These are phyloP conservation scores for Dendroctonus valens DNA, from an alignment of 1,140 invertebrate genomes.

Conservation along the genomic window DNA sequence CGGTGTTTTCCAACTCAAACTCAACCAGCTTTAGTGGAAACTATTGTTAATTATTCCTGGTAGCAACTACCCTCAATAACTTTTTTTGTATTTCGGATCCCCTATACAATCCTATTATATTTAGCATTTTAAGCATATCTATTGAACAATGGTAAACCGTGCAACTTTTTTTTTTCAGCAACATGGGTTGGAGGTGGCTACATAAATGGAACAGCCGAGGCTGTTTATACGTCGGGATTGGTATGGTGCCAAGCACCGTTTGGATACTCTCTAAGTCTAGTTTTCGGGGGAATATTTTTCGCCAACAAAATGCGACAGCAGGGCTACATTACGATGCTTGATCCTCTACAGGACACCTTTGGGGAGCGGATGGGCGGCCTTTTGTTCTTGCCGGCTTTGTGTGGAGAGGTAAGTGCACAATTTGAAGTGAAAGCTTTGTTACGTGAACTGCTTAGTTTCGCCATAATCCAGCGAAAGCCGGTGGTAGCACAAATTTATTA, in stretches of 20 bases:
- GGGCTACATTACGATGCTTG: slow-evolving; percentile 98
- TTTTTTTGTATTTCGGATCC: no score
- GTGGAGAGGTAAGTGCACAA: slow-evolving; percentile 68
- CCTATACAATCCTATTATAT: no score
- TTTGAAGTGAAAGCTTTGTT: neutral
- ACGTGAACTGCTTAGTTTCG: no score
- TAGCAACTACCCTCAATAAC: no score
- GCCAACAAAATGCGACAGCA: slow-evolving; percentile 96
- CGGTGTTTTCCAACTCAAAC: no score
- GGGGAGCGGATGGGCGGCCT: slow-evolving; percentile 96
- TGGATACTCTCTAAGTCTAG: slow-evolving; percentile 91
- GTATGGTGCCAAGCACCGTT: slow-evolving; percentile 98
- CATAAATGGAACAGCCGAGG: slow-evolving; percentile 97
- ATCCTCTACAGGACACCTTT: slow-evolving; percentile 94
- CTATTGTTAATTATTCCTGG: no score
- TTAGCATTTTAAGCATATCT: neutral
- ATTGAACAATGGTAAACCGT: neutral
- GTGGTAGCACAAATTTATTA: no score
- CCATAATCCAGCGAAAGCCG: no score
- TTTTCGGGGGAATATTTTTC: slow-evolving; percentile 96
- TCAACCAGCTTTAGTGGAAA: no score
- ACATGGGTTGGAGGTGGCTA: slow-evolving; percentile 99
- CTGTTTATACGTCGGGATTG: slow-evolving; percentile 86
- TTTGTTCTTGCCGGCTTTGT: slow-evolving; percentile 92
- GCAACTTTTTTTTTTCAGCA: slow-evolving; percentile 56